Conservation (phyloP, 2,888 invertebrate genomes). For the Xestia xanthographa region DNA sequence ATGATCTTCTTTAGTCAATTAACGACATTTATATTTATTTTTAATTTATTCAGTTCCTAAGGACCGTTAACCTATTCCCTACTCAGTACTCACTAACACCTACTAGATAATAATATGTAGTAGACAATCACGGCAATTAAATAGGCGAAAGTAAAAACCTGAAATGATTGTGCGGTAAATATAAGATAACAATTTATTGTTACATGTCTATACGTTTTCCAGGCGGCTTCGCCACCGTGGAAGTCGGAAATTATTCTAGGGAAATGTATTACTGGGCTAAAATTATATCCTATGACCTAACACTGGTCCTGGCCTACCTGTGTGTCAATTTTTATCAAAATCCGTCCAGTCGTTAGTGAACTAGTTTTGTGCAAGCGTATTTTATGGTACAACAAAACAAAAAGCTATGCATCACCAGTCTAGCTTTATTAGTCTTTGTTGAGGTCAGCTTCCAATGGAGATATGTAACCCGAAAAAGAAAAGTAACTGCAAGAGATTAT, state of each 20-base stretch:
- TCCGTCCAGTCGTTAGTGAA: background rate
- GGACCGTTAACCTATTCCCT: background rate
- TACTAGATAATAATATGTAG: no score
- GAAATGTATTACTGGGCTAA: background rate
- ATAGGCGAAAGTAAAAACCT: no score
- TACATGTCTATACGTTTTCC: background rate
- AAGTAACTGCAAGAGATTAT: slow-evolving; percentile 22
- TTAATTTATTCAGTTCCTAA: no score
- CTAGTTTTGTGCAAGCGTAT: background rate
- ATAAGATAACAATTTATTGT: no score
- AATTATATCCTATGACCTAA: background rate
- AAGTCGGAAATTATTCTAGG: background rate
- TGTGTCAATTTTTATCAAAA: background rate
- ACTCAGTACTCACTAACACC: background rate
- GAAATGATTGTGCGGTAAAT: no score
- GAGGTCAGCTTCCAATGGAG: background rate
- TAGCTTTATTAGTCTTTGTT: background rate
- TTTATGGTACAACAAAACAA: background rate
- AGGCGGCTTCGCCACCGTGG: background rate
- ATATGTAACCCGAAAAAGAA: slow-evolving; percentile 26
- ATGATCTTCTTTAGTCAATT: background rate
- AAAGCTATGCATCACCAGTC: background rate
- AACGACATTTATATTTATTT: no score
- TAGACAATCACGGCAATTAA: background rate
- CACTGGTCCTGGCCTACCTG: background rate